Evolutionary conservation across 2,797 vertebrate species (phyloP), one percentile per base, ranked within the genome.

Genomic region (Crax fasciolata): DNA sequence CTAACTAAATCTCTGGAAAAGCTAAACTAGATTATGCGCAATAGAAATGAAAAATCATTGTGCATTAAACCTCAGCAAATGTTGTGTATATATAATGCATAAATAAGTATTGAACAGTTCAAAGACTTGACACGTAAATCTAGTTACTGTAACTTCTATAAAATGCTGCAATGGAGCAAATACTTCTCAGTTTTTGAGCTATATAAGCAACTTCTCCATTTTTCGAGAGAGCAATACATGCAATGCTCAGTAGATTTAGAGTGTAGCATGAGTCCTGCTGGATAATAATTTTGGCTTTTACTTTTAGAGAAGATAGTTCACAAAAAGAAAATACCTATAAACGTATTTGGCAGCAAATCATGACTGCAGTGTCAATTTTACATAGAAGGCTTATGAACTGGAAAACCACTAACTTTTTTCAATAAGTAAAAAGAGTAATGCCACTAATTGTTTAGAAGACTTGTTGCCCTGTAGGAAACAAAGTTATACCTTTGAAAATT

Each of bases 1-100:
- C 90, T 87, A 97, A 97, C 94, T 89, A 96, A 93, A 87, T 97
- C 85, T 85, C 94, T 97, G 78, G 85, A 96, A 96, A 95, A 95
- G 94, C 91, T 91, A 95, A 96, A 95, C 96, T 93, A 95, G 95
- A 89, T 96, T 91, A 90, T 91, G 87, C 17, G 62, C 93, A 75
- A 92, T 88, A 93, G 92, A 94, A 92, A 89, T 91, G 95, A 94
- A 97, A 96, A 95, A 62, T 84, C 94, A 83, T 92, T 96, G 95
- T 94, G 94, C 96, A 57, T 95, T 95, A 87, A 96, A 94, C 84
- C 96, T 96, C 85, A 94, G 87, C 95, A 95, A 96, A 96, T 96
- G 95, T 97, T 97, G 87, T 96, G 78, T 87, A 62, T 95, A 90
- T 96, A 85, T 93, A 95, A 76, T 85, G 82, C 91, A 92, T 94